Base-by-base conservation (phyloP, 2,888 invertebrate genomes). In the Phaedon cochleariae region DNA sequence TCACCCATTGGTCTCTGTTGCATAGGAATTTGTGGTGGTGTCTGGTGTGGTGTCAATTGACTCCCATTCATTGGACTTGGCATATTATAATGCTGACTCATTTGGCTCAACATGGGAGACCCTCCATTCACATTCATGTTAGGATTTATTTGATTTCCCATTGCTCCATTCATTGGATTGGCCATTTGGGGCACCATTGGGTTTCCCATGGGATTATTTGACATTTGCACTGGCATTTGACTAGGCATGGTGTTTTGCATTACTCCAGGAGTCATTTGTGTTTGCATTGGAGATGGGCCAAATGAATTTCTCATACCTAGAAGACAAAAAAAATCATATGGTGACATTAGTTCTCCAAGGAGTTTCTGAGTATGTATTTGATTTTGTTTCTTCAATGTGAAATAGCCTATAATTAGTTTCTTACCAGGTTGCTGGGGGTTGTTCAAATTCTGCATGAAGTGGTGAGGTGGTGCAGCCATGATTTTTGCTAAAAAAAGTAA, bases 381-480 rank as follows among this genome's bases (percentile, higher is more conserved):
- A n/a, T n/a, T n/a, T 9, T 21, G 31, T 69, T 87, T 87, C 7
- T 5, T 49, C 10, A 26, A n/a, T n/a, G n/a, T n/a, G n/a, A n/a
- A n/a, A n/a, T n/a, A n/a, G n/a, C n/a, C n/a, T n/a, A n/a, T n/a
- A n/a, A n/a, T n/a, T n/a, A 59, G 26, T n/a, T 41, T n/a, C 59
- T 57, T 65, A 71, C 70, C 72, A 58, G 74, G 64, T 62, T 86
- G 85, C 74, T 88, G 90, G 41, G 85, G 80, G 67, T 86, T 89
- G 73, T 88, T 88, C 75, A 91, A 88, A 68, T 90, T 90, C 20
- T 89, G 87, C 71, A 90, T 88, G 76, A 90, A 92, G 77, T 90
- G 90, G 80, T 92, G 91, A 37, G 90, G 90, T 76, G 90, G 90
- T 2, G 90, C 91, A 55, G 91, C 88, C 92, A 92, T 92, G 41